Evolutionary conservation across 30 jellyfish, hydroid and myxozoan species (phyloP), one percentile per base, ranked within the genome.

Genomic region (Mastigias papua): DNA sequence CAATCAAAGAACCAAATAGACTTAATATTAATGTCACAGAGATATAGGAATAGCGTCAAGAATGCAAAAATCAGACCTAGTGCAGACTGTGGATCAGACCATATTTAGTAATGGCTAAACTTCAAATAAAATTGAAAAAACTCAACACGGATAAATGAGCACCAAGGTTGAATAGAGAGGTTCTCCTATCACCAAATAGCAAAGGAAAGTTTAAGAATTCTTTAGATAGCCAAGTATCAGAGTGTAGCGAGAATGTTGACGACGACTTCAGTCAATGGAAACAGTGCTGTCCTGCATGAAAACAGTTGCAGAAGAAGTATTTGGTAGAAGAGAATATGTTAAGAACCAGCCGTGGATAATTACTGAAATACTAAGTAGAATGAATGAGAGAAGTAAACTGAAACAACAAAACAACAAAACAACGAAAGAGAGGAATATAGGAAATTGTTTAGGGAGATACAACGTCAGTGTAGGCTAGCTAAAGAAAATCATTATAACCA

Each of bases 41-140:
- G 73, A 35, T 1, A 34, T 22, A 33, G 34, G 71, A 58, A 34
- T 32, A 80, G 72, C 31, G n/a, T 4, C 73, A 67, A 67, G 37
- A 31, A 34, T 34, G 34, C 71, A 17, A 30, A 48, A 63, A 22
- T 23, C 20, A 33, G 23, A 21, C 69, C 64, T 61, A 27, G 73
- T 4, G 81, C 90, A 15, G 90, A 80, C 49, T 29, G 65, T 27
- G 90, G 90, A 13, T 28, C 90, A 19, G 82, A 80, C 71, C 90
- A 80, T 50, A 51, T 23, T 50, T 63, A 22, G 54, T 80, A 32
- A 61, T 80, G 90, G 90, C 83, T 23, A 80, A 37, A 26, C 19
- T 80, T 1, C 21, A 33, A 69, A 33, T 46, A 42, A 8, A 15
- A 15, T 15, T 42, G 54, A 42, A 42, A 42, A 33, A 69, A 69